Evolutionary conservation across 2,113 vertebrate genomes (phyloP), one percentile per base, ranked within the genome.

Genomic region (Microcebus lehilahytsara): DNA sequence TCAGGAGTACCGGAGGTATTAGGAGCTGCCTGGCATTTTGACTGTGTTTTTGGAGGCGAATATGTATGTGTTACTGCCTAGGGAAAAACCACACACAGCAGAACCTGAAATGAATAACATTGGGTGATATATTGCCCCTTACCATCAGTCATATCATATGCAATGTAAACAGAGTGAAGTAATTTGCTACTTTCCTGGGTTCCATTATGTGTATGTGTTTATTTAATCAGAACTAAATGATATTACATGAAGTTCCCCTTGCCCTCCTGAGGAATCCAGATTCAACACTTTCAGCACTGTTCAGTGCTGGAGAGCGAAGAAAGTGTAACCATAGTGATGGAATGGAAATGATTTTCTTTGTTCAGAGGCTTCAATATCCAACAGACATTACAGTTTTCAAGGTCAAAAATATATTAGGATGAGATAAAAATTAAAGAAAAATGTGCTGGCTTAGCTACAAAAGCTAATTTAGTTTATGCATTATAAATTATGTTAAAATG

Each of bases 271-370:
- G 98, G 98, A 98, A 98, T 98, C 96, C 74, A 96, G 98, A 97
- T 98, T 98, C 98, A 98, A 98, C 98, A 98, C 94, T 98, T 98
- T 85, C 98, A 98, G 97, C 81, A 46, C 46, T 0, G 96, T 97
- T 98, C 97, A 67, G 97, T 77, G 92, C 96, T 95, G 75, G 98
- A 98, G 97, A 98, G 83, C 91, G 90, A 98, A 99, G 95, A 98
- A 99, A 99, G 97, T 99, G 99, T 99, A 99, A 99, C 99, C 99
- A 99, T 99, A 99, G 99, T 98, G 98, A 99, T 99, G 98, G 98
- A 99, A 99, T 99, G 96, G 98, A 99, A 99, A 99, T 98, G 91
- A 99, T 98, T 98, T 98, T 98, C 98, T 99, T 99, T 99, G 98
- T 99, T 99, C 98, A 89, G 98, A 98, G 95, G 98, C 98, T 99